Evolutionary conservation across 1,140 invertebrate genomes (phyloP).

Genomic region (Neodiprion lecontei): DNA sequence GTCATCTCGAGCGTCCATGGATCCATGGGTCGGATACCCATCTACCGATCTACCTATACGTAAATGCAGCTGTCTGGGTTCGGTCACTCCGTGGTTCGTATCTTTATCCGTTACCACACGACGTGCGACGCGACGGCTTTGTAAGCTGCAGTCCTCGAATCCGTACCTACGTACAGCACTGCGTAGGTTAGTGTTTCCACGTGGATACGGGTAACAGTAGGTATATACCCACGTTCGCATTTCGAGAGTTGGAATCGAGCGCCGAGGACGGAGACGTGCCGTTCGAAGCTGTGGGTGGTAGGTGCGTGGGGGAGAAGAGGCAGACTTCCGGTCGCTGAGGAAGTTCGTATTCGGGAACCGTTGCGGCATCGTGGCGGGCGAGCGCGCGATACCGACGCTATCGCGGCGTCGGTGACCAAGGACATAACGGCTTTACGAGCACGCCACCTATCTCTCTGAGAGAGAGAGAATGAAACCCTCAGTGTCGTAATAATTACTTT

Average conservation of each 20-base stretch:
- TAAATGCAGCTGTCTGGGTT: no score
- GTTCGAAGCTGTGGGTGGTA: no score
- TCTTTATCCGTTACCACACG: neutral
- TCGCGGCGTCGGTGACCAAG: neutral
- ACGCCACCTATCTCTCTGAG: no score
- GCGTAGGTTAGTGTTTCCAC: neutral
- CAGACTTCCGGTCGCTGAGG: neutral
- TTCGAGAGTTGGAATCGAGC: neutral
- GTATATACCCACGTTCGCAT: neutral
- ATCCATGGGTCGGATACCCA: neutral
- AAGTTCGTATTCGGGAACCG: slow-evolving; percentile 1
- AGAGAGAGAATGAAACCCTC: no score
- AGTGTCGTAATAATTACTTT: no score
- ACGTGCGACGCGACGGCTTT: neutral
- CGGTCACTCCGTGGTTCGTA: neutral
- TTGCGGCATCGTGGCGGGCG: neutral
- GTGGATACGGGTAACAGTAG: neutral
- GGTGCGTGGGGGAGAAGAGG: neutral
- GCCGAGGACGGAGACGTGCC: neutral
- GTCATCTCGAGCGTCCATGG: neutral
- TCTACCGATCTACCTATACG: neutral
- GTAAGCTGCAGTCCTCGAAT: no score
- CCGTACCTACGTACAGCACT: neutral
- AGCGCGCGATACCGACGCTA: neutral
- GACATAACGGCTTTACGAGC: neutral